Percentiles rank a stretch among this genome's conserved stretches.
Conservation (phyloP, 2,113 vertebrate genomes). For the Mystacornis crossleyi region DNA sequence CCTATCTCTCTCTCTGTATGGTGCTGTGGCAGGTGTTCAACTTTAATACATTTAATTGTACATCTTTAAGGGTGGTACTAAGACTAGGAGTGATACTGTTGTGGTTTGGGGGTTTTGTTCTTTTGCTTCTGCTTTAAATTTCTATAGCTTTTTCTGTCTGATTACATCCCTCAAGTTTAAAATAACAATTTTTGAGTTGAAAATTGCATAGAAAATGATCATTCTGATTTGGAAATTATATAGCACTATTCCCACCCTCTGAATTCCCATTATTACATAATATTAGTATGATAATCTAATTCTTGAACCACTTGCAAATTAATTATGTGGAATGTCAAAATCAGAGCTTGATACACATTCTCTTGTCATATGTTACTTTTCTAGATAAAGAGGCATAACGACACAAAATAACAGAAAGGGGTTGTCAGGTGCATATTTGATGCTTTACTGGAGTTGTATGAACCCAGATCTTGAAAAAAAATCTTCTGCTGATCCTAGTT, state of each 20-base stretch:
- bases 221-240: slow-evolving; percentile 19
- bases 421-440: not conserved
- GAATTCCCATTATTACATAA: not conserved
- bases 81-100: not conserved
- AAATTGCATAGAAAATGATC: not conserved
- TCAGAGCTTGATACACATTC: not conserved
- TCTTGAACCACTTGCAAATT: not conserved
- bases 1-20: not conserved
- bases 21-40: not conserved
- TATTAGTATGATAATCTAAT: not conserved
- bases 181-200: not conserved
- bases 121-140: not conserved
- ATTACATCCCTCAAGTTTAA: not conserved
- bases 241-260: not conserved
- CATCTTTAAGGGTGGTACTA: not conserved
- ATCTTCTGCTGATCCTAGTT: not conserved
- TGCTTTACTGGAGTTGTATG: not conserved
- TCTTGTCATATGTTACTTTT: not conserved
- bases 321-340: not conserved
- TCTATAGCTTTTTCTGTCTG: not conserved
- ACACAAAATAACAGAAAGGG: not conserved
- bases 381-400: not conserved
- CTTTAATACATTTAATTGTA: not conserved
- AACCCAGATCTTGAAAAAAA: not conserved
- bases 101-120: not conserved